Conservation (phyloP, 2,113 vertebrate species). For the Danionella cerebrum region DNA sequence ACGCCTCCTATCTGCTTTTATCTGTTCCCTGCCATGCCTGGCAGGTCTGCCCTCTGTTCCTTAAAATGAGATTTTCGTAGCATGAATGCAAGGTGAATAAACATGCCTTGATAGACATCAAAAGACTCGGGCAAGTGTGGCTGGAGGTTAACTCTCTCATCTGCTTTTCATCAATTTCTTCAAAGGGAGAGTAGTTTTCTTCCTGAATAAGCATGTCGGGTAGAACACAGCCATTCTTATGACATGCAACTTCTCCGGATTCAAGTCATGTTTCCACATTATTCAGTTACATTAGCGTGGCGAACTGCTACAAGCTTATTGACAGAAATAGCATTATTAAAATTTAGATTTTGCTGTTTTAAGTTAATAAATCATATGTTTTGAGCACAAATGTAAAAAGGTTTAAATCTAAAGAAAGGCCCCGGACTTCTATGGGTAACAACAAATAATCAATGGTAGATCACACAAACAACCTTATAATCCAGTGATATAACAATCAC, state of each 20-base stretch:
- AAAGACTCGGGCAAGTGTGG: constrained; percentile 33
- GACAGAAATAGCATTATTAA: not conserved
- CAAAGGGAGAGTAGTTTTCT: constrained; percentile 37
- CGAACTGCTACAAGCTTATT: not conserved
- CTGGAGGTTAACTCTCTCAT: constrained; percentile 36
- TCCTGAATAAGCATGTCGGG: constrained; percentile 14
- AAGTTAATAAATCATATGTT: too few species aligned
- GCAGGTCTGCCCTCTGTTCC: constrained; percentile 15
- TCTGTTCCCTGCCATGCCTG: constrained; percentile 7
- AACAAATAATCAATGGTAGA: too few species aligned
- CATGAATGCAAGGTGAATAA: constrained; percentile 41
- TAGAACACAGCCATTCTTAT: constrained; percentile 2
- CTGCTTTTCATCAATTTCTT: constrained; percentile 45
- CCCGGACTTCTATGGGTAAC: too few species aligned
- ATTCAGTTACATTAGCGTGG: constrained; percentile 11
- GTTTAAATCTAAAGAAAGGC: too few species aligned
- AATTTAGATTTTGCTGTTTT: too few species aligned
- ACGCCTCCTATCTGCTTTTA: constrained; percentile 24
- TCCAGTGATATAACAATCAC: too few species aligned
- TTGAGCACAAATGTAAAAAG: too few species aligned
- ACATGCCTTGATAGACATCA: constrained; percentile 39
- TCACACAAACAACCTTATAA: too few species aligned
- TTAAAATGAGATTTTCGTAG: constrained; percentile 26
- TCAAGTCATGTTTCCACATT: constrained; percentile 1
- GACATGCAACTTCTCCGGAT: constrained; percentile 24